Percentiles rank a stretch among this genome's conserved stretches.
phyloP scores from a whole-genome alignment of 2,797 vertebrate species.

The Rhinogobio ventralis region DNA sequence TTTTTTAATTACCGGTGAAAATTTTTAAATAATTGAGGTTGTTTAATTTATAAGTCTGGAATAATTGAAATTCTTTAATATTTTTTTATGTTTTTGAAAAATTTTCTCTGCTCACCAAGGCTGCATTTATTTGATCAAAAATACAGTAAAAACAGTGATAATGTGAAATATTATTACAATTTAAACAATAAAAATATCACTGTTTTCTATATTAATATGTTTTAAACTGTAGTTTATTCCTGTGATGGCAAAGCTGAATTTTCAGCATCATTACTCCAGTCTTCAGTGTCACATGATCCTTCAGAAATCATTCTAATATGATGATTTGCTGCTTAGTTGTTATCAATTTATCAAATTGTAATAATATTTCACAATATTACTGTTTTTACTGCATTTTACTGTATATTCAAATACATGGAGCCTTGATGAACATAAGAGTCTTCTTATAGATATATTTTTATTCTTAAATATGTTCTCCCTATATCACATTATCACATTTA shows the following conservation, averaged over 20 bases:
- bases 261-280: background rate
- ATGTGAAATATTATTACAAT: background rate
- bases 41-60: no score
- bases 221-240: background rate
- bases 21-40: no score
- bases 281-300: background rate
- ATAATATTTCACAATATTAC: background rate
- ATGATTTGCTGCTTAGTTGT: background rate
- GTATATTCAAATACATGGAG: background rate
- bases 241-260: background rate
- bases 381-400: background rate
- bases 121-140: background rate
- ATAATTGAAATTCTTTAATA: background rate
- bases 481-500: constrained; percentile 57
- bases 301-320: background rate
- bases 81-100: background rate
- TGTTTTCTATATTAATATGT: background rate
- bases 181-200: no score
- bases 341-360: background rate
- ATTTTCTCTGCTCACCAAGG: background rate
- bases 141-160: background rate
- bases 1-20: no score
- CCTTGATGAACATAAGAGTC: background rate
- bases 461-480: background rate
- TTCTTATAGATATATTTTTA: background rate